These are phyloP conservation scores for Delichon dasypus DNA, from an alignment of 2,797 vertebrate species.

Conservation along the genomic window DNA sequence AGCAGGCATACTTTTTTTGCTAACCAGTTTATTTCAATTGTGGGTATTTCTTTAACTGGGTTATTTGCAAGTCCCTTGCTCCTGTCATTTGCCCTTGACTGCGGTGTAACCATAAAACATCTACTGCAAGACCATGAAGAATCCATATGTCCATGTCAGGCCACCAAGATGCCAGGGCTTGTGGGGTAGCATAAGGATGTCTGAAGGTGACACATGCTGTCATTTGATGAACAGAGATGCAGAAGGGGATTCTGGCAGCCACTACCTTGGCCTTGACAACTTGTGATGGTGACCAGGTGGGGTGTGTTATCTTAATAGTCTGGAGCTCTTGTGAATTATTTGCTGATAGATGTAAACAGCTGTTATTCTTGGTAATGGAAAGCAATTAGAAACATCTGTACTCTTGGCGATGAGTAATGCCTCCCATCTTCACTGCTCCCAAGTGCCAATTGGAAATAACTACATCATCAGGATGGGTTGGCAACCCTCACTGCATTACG, in stretches of 20 bases:
- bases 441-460: conserved; percentile 97
- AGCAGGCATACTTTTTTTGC: background rate
- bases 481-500: conserved; percentile 73
- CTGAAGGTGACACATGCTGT: conserved; percentile 91
- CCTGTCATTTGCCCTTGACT: conserved; percentile 72
- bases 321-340: conserved; percentile 98
- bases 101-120: conserved; percentile 71
- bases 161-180: conserved; percentile 78
- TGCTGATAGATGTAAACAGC: conserved; percentile 99
- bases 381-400: conserved; percentile 99
- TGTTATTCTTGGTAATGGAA: conserved; percentile 99
- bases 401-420: conserved; percentile 96
- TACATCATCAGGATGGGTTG: conserved; percentile 87
- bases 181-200: conserved; percentile 80
- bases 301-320: conserved; percentile 98
- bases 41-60: conserved; percentile 24
- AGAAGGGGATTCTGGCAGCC: conserved; percentile 85
- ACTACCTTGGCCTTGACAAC: conserved; percentile 85
- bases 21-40: background rate
- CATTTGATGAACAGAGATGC: conserved; percentile 78
- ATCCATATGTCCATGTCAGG: conserved; percentile 79
- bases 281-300: conserved; percentile 96
- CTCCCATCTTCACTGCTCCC: conserved; percentile 85
- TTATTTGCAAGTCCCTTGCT: conserved; percentile 60
- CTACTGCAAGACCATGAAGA: conserved; percentile 79